A percentile compares a stretch with the other conserved stretches of the same genome.
These are phyloP conservation scores for Psammodynastes pulverulentus DNA, from an alignment of 2,113 vertebrate genomes.

Conservation along the genomic window DNA sequence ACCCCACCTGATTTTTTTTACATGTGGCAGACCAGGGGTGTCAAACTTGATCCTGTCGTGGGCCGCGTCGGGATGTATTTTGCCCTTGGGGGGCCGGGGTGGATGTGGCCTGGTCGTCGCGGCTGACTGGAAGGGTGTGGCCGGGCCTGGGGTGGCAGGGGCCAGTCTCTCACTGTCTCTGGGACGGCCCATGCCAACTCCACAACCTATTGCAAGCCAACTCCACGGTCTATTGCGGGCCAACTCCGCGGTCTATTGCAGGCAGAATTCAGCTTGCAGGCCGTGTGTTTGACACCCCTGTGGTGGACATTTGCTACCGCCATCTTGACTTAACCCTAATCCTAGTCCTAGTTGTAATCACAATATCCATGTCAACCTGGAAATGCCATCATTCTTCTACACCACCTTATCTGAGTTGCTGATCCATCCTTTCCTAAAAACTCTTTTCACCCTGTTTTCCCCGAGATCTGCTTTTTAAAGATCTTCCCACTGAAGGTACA, in stretches of 20 bases:
- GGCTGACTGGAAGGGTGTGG: too few relatives aligned
- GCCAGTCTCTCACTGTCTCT: too few relatives aligned
- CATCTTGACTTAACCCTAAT: not conserved
- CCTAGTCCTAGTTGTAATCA: not conserved
- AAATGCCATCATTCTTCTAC: not conserved
- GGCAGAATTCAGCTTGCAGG: too few relatives aligned
- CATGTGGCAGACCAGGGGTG: not conserved
- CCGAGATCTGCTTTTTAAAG: not conserved
- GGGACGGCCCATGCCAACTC: rapidly evolving
- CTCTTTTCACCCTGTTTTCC: not conserved
- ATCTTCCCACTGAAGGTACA: not conserved
- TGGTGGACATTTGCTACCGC: not conserved
- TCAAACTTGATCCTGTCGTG: too few relatives aligned
- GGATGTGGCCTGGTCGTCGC: too few relatives aligned
- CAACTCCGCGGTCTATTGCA: too few relatives aligned
- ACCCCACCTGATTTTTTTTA: not conserved
- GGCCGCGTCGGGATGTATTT: too few relatives aligned
- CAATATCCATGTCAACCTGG: not conserved
- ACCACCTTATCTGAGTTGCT: not conserved
- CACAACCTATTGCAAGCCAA: rapidly evolving
- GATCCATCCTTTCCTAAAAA: not conserved
- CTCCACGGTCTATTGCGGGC: too few relatives aligned
- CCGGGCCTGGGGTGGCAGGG: too few relatives aligned
- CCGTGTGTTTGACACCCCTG: too few relatives aligned
- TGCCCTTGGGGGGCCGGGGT: too few relatives aligned